A percentile compares a stretch with the other conserved stretches of the same genome.
Evolutionary conservation across 2,113 vertebrate species (phyloP).

Genomic region (Solea senegalensis): DNA sequence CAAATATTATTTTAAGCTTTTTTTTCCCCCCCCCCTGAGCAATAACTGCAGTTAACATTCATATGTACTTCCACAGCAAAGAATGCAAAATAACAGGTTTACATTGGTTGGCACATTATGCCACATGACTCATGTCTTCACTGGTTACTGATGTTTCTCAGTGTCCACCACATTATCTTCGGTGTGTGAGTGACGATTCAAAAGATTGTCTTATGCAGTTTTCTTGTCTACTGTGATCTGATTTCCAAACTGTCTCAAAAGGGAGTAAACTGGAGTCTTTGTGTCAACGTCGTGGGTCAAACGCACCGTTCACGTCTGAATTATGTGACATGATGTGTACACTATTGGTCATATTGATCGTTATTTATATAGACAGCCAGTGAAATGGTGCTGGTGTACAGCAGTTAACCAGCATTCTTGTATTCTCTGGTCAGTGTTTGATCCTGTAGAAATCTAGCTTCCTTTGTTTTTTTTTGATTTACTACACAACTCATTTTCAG

Average conservation of each 20-base stretch:
- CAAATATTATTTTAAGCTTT: not conserved
- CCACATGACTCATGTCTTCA: not conserved
- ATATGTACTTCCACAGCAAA: not conserved
- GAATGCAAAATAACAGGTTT: not conserved
- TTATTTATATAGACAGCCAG: constrained; percentile 33
- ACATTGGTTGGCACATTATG: no score
- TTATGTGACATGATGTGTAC: constrained; percentile 53
- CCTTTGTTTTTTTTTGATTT: not conserved
- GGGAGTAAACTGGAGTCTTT: not conserved
- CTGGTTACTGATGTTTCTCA: constrained; percentile 20
- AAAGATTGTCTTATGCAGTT: not conserved
- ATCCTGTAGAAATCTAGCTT: not conserved
- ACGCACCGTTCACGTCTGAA: constrained; percentile 29
- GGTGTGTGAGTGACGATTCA: not conserved
- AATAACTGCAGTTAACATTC: constrained; percentile 12
- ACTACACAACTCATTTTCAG: constrained; percentile 15
- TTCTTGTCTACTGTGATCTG: not conserved
- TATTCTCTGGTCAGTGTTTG: constrained; percentile 11
- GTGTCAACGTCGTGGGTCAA: constrained; percentile 23
- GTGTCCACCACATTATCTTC: constrained; percentile 3
- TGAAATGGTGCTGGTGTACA: constrained; percentile 15
- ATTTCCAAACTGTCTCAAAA: not conserved
- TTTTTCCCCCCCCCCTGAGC: not conserved
- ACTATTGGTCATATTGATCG: constrained; percentile 79
- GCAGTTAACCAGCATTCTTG: constrained; percentile 26